Base-by-base conservation (phyloP, 1,140 invertebrate genomes). In the Nylanderia fulva region DNA sequence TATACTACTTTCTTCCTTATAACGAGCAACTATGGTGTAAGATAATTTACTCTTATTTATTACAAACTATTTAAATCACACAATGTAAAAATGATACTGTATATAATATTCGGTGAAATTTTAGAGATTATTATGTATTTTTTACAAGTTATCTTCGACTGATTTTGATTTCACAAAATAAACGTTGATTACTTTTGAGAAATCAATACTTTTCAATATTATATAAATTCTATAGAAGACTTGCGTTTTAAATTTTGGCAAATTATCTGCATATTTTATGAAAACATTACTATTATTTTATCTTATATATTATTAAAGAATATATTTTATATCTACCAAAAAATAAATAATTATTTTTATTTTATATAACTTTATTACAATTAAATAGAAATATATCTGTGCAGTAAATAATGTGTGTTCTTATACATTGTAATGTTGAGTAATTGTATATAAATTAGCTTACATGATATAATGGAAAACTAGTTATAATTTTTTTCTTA, bases 331-430 rank as follows among this genome's bases (percentile, higher is more conserved):
- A 2, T 39, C 33, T 72, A 4, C 15, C 1, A 56, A 56, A 9
- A 27, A 52, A 29, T 18, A 56, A 71, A 54, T 4, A 52, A 71
- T 56, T 36, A 24, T 72, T 56, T 56, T 56, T 6, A 72, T 72
- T 72, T 18, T 56, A 72, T 5, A 72, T 36, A 72, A 56, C 6
- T 72, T 72, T 72, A 72, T 72, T 56, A 72, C 13, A 39, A 56
- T 56, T 7, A 56, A 72, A 48, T 48, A 48, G 45, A 48, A 48
- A 72, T 11, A 52, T 54, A 15, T 21, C 21, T 13, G 63, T 39
- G 52, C 33, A 72, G 21, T 8, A 72, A 72, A 72, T 52, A 45
- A 29, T 68, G 15, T 24, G 24, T 66, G 9, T 63, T 13, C 8
- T 42, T 24, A 68, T 71, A 21, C 5, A 71, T n/a, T n/a, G 13